phyloP scores from a whole-genome alignment of 2,888 invertebrate species.

The Polymixis flavicincta region DNA sequence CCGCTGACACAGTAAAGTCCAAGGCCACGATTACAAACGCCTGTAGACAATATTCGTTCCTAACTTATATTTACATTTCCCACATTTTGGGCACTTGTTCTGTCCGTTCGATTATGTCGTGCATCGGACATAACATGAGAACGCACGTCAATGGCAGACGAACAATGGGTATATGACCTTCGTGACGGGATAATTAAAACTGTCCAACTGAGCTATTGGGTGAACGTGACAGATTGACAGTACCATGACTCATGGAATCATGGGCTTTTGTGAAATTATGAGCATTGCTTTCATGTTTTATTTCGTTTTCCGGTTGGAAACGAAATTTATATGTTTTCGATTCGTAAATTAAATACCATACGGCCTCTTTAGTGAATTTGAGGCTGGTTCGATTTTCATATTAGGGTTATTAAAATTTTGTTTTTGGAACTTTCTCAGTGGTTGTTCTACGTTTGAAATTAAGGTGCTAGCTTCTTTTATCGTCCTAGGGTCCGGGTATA shows the following conservation, averaged over 20 bases:
- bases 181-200: conserved; percentile 58
- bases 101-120: conserved; percentile 53
- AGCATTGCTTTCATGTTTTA: conserved; percentile 34
- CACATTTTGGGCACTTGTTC: conserved; percentile 27
- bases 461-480: not conserved
- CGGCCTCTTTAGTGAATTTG: not conserved
- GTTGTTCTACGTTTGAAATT: not conserved
- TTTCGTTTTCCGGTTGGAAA: conserved; percentile 13
- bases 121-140: conserved; percentile 53
- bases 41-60: conserved; percentile 16
- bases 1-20: conserved; percentile 7
- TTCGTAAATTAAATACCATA: conserved; percentile 1
- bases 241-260: conserved; percentile 42
- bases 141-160: conserved; percentile 50
- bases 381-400: not conserved
- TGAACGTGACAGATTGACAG: conserved; percentile 53
- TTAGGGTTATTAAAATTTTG: conserved; percentile 1
- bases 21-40: conserved; percentile 10
- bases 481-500: not conserved
- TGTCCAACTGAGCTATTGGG: conserved; percentile 50
- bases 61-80: conserved; percentile 32
- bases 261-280: conserved; percentile 46
- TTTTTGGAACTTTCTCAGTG: not conserved
- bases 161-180: conserved; percentile 64
- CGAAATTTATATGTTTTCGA: conserved; percentile 17